phyloP scores from a whole-genome alignment of 2,113 vertebrate genomes.

The Corydoras maculifer region DNA sequence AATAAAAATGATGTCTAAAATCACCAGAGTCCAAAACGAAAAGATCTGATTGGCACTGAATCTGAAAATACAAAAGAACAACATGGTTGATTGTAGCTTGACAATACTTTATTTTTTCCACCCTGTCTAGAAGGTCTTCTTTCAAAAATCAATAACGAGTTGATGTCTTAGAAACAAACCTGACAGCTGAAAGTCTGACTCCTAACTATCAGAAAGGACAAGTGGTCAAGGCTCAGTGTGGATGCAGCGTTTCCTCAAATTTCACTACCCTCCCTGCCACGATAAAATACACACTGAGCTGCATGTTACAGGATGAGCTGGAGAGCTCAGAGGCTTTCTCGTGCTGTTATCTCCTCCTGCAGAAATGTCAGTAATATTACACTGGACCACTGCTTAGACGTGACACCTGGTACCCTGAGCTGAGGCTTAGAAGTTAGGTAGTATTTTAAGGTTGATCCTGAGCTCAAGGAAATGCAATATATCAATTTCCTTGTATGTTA shows the following conservation, averaged over 20 bases:
- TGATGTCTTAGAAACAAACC: conserved; percentile 24
- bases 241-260: conserved; percentile 28
- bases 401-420: neutral
- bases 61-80: neutral
- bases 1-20: no score
- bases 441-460: neutral
- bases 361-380: conserved; percentile 18
- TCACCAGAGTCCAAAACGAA: no score
- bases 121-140: neutral
- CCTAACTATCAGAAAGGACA: conserved; percentile 14
- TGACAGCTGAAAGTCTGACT: conserved; percentile 32
- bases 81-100: no score
- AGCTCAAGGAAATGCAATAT: no score
- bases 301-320: conserved; percentile 16
- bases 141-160: conserved; percentile 8
- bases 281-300: conserved; percentile 31
- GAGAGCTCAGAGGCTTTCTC: conserved; percentile 15
- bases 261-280: neutral
- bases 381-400: neutral
- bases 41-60: neutral
- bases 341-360: conserved; percentile 5
- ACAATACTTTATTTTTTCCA: neutral
- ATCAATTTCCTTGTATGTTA: no score
- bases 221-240: conserved; percentile 22
- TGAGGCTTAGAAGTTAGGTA: neutral